Conservation (phyloP, 2,888 invertebrate genomes). For the Venusia cambrica region DNA sequence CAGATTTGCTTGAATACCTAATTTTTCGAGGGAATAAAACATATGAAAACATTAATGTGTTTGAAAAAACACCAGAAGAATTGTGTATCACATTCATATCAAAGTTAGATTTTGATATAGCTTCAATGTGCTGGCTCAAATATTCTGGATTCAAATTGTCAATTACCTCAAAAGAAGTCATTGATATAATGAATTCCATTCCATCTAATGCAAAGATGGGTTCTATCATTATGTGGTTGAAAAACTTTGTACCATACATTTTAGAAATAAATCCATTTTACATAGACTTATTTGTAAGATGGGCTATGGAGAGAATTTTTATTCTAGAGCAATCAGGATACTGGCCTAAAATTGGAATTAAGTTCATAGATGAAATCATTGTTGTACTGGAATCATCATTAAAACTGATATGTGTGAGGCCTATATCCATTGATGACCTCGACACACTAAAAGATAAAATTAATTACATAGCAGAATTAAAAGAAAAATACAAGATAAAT, state of each 20-base stretch:
- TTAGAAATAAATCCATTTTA: conserved; percentile 68
- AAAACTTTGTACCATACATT: conserved; percentile 64
- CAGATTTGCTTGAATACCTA: conserved; percentile 68
- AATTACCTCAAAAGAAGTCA: conserved; percentile 48
- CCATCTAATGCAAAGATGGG: conserved; percentile 67
- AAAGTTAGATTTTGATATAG: conserved; percentile 67
- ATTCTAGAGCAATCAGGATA: conserved; percentile 66
- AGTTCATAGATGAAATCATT: conserved; percentile 64
- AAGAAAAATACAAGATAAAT: conserved; percentile 73
- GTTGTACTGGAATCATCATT: conserved; percentile 57
- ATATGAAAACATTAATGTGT: conserved; percentile 55
- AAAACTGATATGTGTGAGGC: conserved; percentile 59
- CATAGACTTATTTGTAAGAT: conserved; percentile 70
- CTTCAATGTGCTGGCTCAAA: conserved; percentile 72
- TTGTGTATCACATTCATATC: conserved; percentile 60
- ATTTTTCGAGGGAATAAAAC: conserved; percentile 54
- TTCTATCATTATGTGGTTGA: conserved; percentile 67
- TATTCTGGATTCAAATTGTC: conserved; percentile 54
- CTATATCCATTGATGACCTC: conserved; percentile 68
- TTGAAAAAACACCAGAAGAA: conserved; percentile 53
- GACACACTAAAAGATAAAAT: conserved; percentile 64
- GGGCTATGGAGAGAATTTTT: conserved; percentile 71
- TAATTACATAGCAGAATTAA: conserved; percentile 61
- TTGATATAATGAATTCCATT: conserved; percentile 59
- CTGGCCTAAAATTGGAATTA: conserved; percentile 76